Evolutionary conservation across 2,797 vertebrate genomes (phyloP).

Genomic region (Podargus strigoides): DNA sequence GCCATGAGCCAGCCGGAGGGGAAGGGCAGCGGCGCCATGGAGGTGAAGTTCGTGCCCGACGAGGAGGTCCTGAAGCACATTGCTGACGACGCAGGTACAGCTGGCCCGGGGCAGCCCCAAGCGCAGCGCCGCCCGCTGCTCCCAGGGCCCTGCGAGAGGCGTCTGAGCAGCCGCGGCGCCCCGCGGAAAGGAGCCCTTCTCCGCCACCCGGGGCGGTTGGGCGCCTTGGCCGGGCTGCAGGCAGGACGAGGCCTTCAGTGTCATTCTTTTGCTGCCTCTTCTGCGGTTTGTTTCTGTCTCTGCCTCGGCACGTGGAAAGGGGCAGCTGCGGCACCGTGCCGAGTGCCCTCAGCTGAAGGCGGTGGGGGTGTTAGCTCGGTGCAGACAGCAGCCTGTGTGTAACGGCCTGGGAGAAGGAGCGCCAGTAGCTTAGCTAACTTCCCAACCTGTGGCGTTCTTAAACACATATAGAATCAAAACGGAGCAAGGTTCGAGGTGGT

Average conservation of each 20-base stretch:
- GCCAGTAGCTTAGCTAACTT: rapidly evolving
- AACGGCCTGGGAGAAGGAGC: neutral
- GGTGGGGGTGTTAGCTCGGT: rapidly evolving
- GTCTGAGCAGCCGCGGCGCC: neutral
- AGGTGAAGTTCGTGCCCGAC: conserved; percentile 88
- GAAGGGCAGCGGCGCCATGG: conserved; percentile 48
- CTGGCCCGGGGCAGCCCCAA: neutral
- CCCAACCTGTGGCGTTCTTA: neutral
- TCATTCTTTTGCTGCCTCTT: neutral
- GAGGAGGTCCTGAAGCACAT: conserved; percentile 90
- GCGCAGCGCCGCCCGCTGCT: neutral
- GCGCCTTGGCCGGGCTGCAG: neutral
- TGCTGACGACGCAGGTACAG: conserved; percentile 82
- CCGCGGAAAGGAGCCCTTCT: too few relatives aligned
- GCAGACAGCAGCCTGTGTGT: rapidly evolving
- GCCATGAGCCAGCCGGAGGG: conserved; percentile 72
- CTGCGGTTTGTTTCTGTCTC: neutral
- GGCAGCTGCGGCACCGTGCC: neutral
- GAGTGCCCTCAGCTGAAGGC: neutral
- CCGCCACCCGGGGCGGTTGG: too few relatives aligned
- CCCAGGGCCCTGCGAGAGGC: neutral
- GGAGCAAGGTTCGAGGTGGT: neutral
- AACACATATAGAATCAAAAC: rapidly evolving
- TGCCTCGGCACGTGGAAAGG: rapidly evolving
- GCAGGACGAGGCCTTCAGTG: neutral